Base-by-base conservation (phyloP, 2,888 invertebrate species). In the Folsomia manolachei region DNA sequence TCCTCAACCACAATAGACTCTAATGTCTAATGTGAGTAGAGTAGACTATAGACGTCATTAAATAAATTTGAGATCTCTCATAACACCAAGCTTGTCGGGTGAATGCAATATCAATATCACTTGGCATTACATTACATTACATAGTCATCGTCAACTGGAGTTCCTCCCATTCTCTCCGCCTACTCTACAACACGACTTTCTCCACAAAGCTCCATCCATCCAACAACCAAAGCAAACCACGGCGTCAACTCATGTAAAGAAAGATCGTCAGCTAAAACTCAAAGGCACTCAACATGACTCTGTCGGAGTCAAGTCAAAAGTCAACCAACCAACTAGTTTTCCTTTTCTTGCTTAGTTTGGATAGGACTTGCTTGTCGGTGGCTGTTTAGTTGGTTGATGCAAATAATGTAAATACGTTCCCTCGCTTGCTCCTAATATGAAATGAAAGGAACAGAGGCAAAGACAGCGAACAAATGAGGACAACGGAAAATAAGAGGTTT, bases 401-500 rank as follows among this genome's bases (percentile, higher is more conserved):
- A 39, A 39, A 39, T 39, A n/a, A 39, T 39, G 39, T 39, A 39
- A 39, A 39, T 39, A 39, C 39, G 39, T 39, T 39, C 14, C 14
- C 39, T 39, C 7, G 39, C 39, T n/a, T n/a, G n/a, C n/a, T n/a
- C n/a, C n/a, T n/a, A 14, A 39, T 39, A 39, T 39, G 39, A 14
- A 39, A 14, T 39, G 39, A 39, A 39, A 39, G 39, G 39, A 39
- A 39, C 39, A 39, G 14, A 39, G 39, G n/a, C n/a, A n/a, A n/a
- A n/a, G n/a, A n/a, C n/a, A n/a, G n/a, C n/a, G n/a, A n/a, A n/a
- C n/a, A n/a, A n/a, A n/a, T n/a, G n/a, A n/a, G 7, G 39, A 39
- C 39, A 39, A 39, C 39, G 26, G 23, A 64, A 64, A 64, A 64
- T 64, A 64, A 64, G 64, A 64, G 64, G 64, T 64, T 64, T 64